Evolutionary conservation across 2,888 invertebrate genomes (phyloP), one percentile per base, ranked within the genome.

Genomic region (Nysson spinosus): DNA sequence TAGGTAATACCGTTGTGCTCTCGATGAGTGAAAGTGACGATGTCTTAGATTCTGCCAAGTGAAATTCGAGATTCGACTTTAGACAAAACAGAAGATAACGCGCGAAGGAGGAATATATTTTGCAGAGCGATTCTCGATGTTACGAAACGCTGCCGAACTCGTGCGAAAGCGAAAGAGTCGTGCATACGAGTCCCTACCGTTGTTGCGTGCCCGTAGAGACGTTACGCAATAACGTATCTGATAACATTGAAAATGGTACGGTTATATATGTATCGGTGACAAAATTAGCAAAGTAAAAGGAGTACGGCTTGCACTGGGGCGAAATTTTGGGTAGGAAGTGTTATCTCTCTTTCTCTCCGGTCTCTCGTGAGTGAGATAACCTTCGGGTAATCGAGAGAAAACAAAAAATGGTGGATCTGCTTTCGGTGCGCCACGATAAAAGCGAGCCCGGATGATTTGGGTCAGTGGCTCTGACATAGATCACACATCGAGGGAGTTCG

Each of bases 381-480:
- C 62, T 39, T 39, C 28, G 20, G 37, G 17, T 37, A 58, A 55
- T 65, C 63, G 61, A n/a, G n/a, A n/a, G n/a, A n/a, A n/a, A n/a
- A n/a, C 61, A 54, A 44, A 72, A 74, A 74, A 17, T 26, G 16
- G 42, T 14, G 20, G 14, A 30, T 14, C 4, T 7, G 14, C 35
- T 14, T 37, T 40, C 11, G 9, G 7, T 20, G 14, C 9, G 19
- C 12, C 39, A 2, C 22, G 68, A 67, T 67, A 68, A 66, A 35
- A 22, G 32, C 58, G 61, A 62, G 34, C 19, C 42, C 30, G 30
- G 40, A 47, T 57, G 74, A 72, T 71, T 63, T 66, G 69, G 72
- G 75, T 74, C 75, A 74, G 58, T 51, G 65, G 44, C 58, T 50
- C 50, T 65, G 72, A 71, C 63, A 72, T n/a, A 49, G 64, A 74